Conservation (phyloP, 2,113 vertebrate genomes). For the Oriolus oriolus region DNA sequence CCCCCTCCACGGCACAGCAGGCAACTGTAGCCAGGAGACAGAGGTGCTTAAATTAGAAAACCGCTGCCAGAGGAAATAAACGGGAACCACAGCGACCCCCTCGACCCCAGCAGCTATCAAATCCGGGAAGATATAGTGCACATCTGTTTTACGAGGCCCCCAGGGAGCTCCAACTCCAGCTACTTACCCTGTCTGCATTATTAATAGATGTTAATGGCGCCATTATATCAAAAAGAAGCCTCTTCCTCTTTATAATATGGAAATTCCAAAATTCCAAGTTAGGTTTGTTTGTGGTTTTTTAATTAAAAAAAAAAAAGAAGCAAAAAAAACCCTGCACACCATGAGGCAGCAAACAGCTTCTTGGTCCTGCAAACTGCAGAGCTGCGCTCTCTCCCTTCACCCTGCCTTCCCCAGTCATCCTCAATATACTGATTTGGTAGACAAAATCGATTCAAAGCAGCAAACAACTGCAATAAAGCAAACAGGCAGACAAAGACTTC, state of each 20-base stretch:
- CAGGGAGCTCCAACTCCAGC: slow-evolving; percentile 67
- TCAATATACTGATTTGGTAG: slow-evolving; percentile 51
- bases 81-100: slow-evolving; percentile 69
- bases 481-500: slow-evolving; percentile 70
- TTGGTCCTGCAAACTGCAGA: slow-evolving; percentile 38
- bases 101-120: slow-evolving; percentile 71
- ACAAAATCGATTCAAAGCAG: slow-evolving; percentile 71
- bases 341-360: slow-evolving; percentile 12
- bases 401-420: slow-evolving; percentile 9
- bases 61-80: slow-evolving; percentile 70
- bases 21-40: slow-evolving; percentile 59
- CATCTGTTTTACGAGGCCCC: slow-evolving; percentile 75
- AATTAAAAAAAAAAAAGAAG: neutral
- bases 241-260: slow-evolving; percentile 69
- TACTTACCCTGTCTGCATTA: slow-evolving; percentile 83
- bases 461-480: slow-evolving; percentile 61
- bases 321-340: neutral
- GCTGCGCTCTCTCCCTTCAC: neutral
- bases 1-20: slow-evolving; percentile 31
- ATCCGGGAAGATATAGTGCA: slow-evolving; percentile 73
- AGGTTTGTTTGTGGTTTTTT: neutral
- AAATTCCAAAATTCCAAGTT: slow-evolving; percentile 67
- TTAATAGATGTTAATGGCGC: slow-evolving; percentile 87
- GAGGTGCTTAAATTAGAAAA: slow-evolving; percentile 66
- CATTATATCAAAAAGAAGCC: slow-evolving; percentile 73